Conservation (phyloP, 2,888 invertebrate species). For the Tuberolachnus salignus region DNA sequence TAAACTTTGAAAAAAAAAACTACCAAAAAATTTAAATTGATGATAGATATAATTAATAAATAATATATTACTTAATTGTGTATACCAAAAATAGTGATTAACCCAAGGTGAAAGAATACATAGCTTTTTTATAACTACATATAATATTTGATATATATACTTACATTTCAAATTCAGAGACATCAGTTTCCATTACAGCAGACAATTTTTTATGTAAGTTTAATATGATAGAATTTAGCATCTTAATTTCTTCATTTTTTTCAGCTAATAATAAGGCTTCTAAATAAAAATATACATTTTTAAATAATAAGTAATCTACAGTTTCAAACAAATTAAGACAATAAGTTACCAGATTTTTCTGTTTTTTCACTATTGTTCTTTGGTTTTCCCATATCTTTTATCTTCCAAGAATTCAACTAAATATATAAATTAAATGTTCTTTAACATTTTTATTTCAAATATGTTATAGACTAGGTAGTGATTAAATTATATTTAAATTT, state of each 20-base stretch:
- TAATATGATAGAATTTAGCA: slow-evolving; percentile 50
- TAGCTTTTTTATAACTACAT: too few relatives aligned
- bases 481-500: too few relatives aligned
- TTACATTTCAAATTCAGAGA: slow-evolving; percentile 48
- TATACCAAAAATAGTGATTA: too few relatives aligned
- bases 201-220: slow-evolving; percentile 48
- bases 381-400: slow-evolving; percentile 33
- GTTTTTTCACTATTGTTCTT: slow-evolving; percentile 24
- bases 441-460: too few relatives aligned
- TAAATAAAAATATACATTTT: slow-evolving; percentile 18
- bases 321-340: background rate
- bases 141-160: too few relatives aligned
- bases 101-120: too few relatives aligned
- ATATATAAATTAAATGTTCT: slow-evolving; percentile 1
- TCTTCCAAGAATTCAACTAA: slow-evolving; percentile 51
- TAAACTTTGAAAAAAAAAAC: too few relatives aligned
- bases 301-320: background rate
- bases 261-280: slow-evolving; percentile 40
- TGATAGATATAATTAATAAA: too few relatives aligned
- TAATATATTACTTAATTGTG: too few relatives aligned
- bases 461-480: too few relatives aligned
- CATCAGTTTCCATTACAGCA: slow-evolving; percentile 52
- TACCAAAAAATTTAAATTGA: too few relatives aligned
- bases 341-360: slow-evolving; percentile 41
- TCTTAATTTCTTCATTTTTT: slow-evolving; percentile 52